Evolutionary conservation across 2,888 invertebrate genomes (phyloP).

Genomic region (Nomada ruficornis): DNA sequence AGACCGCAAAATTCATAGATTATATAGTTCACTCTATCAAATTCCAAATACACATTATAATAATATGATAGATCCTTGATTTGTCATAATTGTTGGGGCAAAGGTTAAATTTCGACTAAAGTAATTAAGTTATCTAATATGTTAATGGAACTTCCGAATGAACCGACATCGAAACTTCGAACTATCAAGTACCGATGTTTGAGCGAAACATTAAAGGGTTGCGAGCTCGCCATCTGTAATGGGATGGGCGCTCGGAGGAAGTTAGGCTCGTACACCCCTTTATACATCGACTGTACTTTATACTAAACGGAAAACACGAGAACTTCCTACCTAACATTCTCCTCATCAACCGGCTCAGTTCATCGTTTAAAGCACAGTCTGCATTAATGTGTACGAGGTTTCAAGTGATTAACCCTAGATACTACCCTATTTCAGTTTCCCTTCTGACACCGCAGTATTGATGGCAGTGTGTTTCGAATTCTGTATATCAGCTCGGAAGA

Average conservation of each 20-base stretch:
- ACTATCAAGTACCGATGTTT: neutral
- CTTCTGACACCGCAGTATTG: neutral
- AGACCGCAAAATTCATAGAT: too few relatives aligned
- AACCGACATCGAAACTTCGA: neutral
- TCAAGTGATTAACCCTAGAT: conserved; percentile 26
- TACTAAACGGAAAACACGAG: conserved; percentile 27
- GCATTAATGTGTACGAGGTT: conserved; percentile 32
- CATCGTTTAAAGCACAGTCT: conserved; percentile 30
- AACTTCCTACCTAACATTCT: conserved; percentile 38
- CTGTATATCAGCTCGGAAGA: neutral
- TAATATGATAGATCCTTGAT: too few relatives aligned
- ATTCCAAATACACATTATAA: too few relatives aligned
- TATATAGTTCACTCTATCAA: too few relatives aligned
- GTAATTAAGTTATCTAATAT: neutral
- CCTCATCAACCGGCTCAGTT: conserved; percentile 22
- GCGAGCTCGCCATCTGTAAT: neutral
- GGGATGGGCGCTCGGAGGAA: conserved; percentile 5
- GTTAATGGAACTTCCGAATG: neutral
- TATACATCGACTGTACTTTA: neutral
- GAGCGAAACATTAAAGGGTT: conserved; percentile 1
- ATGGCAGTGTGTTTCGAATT: neutral
- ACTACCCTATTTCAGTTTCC: neutral
- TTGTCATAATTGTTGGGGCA: too few relatives aligned
- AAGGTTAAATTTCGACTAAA: too few relatives aligned
- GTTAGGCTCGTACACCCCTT: neutral